A percentile compares a stretch with the other conserved stretches of the same genome.
Evolutionary conservation across 2,888 invertebrate genomes (phyloP).

Genomic region (Oegoconia quadripuncta): DNA sequence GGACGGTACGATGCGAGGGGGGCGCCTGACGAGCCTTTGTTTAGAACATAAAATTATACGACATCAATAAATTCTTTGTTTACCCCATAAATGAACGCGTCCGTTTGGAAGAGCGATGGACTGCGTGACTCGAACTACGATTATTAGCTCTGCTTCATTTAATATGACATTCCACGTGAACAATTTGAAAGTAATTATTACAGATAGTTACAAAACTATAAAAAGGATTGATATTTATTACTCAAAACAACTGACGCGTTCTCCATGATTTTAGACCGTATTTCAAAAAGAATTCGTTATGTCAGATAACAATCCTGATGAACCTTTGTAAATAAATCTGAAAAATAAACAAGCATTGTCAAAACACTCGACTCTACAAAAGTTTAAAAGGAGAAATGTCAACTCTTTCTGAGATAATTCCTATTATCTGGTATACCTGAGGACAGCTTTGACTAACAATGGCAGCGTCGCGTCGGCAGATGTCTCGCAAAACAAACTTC

Average conservation of each 20-base stretch:
- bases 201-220: no score
- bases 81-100: conserved; percentile 67
- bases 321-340: conserved; percentile 45
- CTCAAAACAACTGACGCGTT: no score
- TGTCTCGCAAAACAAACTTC: conserved; percentile 75
- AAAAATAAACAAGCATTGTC: conserved; percentile 65
- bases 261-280: no score
- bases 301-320: conserved; percentile 48
- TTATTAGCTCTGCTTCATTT: conserved; percentile 16
- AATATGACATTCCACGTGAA: background rate
- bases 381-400: conserved; percentile 66
- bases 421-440: conserved; percentile 73
- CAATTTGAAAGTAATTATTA: background rate
- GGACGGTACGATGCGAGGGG: conserved; percentile 21
- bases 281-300: conserved; percentile 25
- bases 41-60: conserved; percentile 78
- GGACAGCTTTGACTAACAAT: conserved; percentile 59
- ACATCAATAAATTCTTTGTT: conserved; percentile 76
- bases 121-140: conserved; percentile 38
- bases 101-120: conserved; percentile 48
- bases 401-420: conserved; percentile 70
- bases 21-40: conserved; percentile 65
- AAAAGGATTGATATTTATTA: no score
- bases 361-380: conserved; percentile 66
- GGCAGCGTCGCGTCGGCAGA: conserved; percentile 58